phyloP scores from a whole-genome alignment of 1,140 invertebrate genomes.

The Aphidius ervi region DNA sequence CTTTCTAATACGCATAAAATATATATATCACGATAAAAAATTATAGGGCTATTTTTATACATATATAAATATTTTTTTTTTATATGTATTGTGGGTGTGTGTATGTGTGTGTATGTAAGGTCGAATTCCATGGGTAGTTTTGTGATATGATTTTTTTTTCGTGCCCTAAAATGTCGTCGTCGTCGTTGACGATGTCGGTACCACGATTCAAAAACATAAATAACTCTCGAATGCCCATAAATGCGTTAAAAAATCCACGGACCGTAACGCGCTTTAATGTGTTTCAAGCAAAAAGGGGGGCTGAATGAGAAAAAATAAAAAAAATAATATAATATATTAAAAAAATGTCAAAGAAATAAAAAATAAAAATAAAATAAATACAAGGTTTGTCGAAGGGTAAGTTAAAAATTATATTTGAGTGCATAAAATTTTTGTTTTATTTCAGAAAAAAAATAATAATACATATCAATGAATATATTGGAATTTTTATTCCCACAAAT shows the following conservation, averaged over 20 bases:
- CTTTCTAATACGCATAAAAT: neutral
- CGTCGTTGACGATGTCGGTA: constrained; percentile 1
- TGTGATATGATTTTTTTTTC: neutral
- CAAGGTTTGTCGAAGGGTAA: constrained; percentile 8
- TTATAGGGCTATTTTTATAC: neutral
- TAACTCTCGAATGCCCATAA: constrained; percentile 45
- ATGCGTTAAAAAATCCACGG: constrained; percentile 45
- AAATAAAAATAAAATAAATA: neutral
- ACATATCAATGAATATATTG: neutral
- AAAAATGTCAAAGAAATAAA: neutral
- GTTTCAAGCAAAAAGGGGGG: constrained; percentile 30
- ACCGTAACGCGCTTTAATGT: constrained; percentile 43
- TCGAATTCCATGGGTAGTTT: too few relatives aligned
- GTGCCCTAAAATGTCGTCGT: neutral
- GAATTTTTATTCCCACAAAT: neutral
- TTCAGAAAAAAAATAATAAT: too few relatives aligned
- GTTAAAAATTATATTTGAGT: too few relatives aligned
- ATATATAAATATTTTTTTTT: constrained; percentile 6
- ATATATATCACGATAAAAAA: neutral
- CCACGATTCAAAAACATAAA: constrained; percentile 36
- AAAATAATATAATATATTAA: neutral
- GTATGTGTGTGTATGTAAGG: neutral
- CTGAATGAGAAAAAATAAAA: neutral
- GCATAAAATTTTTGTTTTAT: too few relatives aligned
- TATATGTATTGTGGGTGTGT: neutral